phyloP scores from a whole-genome alignment of 2,113 vertebrate genomes.

The Suncus etruscus region DNA sequence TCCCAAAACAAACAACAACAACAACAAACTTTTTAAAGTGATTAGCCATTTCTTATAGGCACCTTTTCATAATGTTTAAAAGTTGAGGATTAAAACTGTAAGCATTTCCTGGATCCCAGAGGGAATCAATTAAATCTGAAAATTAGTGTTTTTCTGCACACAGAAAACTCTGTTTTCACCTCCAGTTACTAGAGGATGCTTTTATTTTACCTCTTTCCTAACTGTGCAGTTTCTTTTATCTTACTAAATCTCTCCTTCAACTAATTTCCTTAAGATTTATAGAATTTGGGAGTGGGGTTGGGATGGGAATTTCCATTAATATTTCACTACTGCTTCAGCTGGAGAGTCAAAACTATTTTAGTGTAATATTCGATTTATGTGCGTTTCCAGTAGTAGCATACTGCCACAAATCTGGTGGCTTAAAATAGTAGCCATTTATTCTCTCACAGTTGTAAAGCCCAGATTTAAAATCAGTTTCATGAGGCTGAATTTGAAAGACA shows the following conservation, averaged over 20 bases:
- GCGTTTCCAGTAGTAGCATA: neutral
- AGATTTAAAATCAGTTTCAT: neutral
- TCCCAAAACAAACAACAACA: too few relatives aligned
- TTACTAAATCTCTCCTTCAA: constrained; percentile 13
- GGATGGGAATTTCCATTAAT: neutral
- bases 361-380: neutral
- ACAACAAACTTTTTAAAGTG: neutral
- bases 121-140: constrained; percentile 29
- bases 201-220: constrained; percentile 15
- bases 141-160: neutral
- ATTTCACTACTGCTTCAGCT: neutral
- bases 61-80: neutral
- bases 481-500: neutral
- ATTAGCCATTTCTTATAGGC: neutral
- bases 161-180: neutral
- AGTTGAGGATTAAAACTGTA: neutral
- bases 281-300: neutral
- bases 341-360: constrained; percentile 6
- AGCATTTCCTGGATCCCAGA: neutral
- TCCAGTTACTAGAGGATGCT: too few relatives aligned
- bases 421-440: neutral
- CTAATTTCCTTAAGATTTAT: constrained; percentile 17
- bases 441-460: neutral
- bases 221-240: neutral
- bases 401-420: neutral